Evolutionary conservation across 2,888 invertebrate species (phyloP).

Genomic region (Perizoma affinitatum): DNA sequence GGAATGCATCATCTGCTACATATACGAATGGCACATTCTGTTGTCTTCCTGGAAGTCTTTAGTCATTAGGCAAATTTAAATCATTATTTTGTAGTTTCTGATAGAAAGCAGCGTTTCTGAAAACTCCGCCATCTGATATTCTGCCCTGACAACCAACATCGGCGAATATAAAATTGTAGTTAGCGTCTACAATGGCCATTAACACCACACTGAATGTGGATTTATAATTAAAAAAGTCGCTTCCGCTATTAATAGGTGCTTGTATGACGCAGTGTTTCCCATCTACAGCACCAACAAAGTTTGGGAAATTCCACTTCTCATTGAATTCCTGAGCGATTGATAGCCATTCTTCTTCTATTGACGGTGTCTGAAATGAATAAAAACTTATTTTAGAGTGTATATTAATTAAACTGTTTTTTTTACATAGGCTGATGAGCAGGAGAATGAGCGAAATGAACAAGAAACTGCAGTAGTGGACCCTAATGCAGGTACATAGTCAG

Average conservation of each 20-base stretch:
- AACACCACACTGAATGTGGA: conserved; percentile 33
- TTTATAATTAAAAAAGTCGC: conserved; percentile 37
- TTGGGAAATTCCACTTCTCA: conserved; percentile 38
- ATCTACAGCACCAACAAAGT: conserved; percentile 26
- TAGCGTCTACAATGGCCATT: conserved; percentile 38
- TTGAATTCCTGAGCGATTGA: conserved; percentile 35
- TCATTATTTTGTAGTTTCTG: conserved; percentile 29
- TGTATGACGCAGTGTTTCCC: conserved; percentile 36
- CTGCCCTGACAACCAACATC: conserved; percentile 36
- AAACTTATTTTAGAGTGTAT: conserved; percentile 28
- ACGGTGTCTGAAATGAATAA: conserved; percentile 34
- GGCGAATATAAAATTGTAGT: conserved; percentile 38
- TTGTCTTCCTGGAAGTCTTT: conserved; percentile 25
- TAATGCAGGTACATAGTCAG: conserved; percentile 29
- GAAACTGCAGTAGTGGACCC: conserved; percentile 27
- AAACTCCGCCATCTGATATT: conserved; percentile 35
- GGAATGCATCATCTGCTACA: conserved; percentile 32
- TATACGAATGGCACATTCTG: conserved; percentile 21
- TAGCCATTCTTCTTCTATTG: conserved; percentile 34
- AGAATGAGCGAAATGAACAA: conserved; percentile 33
- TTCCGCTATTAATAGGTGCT: conserved; percentile 34
- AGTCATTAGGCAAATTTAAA: conserved; percentile 27
- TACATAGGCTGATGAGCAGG: conserved; percentile 28
- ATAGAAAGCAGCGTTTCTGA: conserved; percentile 35
- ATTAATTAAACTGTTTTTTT: conserved; percentile 25